Conservation (phyloP, 2,888 invertebrate genomes). For the Odontocolon sp. region DNA sequence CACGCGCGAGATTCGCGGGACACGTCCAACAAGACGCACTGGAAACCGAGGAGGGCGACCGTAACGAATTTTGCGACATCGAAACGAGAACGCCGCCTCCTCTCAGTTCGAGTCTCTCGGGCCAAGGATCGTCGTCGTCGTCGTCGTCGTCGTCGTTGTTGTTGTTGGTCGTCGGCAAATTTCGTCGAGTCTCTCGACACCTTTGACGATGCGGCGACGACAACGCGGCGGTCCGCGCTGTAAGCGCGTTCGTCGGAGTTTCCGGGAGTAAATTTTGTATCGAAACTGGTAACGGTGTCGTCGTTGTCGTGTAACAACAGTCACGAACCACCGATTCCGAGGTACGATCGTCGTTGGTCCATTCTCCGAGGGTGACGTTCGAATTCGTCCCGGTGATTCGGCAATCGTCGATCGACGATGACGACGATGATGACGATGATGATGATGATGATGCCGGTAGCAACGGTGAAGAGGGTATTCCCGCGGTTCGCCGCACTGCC, state of each 20-base stretch:
- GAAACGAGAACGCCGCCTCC: slow-evolving; percentile 72
- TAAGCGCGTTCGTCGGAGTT: slow-evolving; percentile 81
- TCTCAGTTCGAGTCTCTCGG: slow-evolving; percentile 70
- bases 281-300: slow-evolving; percentile 84
- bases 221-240: no score
- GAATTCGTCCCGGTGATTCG: slow-evolving; percentile 23
- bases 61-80: slow-evolving; percentile 76
- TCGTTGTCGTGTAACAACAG: slow-evolving; percentile 65
- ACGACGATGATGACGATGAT: slow-evolving; percentile 61
- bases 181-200: no score
- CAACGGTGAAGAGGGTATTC: slow-evolving; percentile 56
- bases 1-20: slow-evolving; percentile 53
- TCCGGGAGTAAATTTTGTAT: slow-evolving; percentile 85
- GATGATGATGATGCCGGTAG: slow-evolving; percentile 59
- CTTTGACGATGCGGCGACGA: no score
- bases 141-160: slow-evolving; percentile 20
- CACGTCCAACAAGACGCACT: slow-evolving; percentile 53
- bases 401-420: slow-evolving; percentile 57
- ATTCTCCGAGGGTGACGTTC: slow-evolving; percentile 44
- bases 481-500: slow-evolving; percentile 72
- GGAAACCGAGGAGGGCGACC: slow-evolving; percentile 72
- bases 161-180: slow-evolving; percentile 7
- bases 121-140: slow-evolving; percentile 52
- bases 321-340: not conserved
- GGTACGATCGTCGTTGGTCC: slow-evolving; percentile 42